Evolutionary conservation across 2,797 vertebrate species (phyloP).

Genomic region (Bovichtus variegatus): DNA sequence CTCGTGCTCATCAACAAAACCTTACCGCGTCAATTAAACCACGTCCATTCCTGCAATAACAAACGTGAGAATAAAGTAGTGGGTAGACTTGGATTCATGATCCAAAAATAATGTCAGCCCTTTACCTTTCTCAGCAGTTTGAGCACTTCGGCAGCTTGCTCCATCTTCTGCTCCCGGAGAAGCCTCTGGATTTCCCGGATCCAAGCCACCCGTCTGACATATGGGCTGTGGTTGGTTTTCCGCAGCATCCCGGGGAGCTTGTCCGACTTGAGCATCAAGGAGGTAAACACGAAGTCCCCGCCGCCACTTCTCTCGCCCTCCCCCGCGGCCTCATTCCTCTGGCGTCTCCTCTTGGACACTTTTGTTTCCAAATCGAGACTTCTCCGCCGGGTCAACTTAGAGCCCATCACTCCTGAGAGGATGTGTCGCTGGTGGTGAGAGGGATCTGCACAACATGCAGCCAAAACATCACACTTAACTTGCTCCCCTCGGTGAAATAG

Average conservation of each 20-base stretch:
- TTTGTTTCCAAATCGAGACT: constrained; percentile 86
- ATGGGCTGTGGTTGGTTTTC: constrained; percentile 87
- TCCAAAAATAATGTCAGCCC: background rate
- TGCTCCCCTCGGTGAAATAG: constrained; percentile 8
- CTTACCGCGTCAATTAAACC: background rate
- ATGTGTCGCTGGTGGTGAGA: constrained; percentile 42
- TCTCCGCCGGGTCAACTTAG: constrained; percentile 89
- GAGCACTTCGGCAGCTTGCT: constrained; percentile 88
- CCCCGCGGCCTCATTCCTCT: constrained; percentile 61
- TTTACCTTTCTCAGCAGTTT: constrained; percentile 89
- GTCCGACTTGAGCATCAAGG: constrained; percentile 87
- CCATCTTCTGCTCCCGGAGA: constrained; percentile 85
- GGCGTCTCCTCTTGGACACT: constrained; percentile 76
- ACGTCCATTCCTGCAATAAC: background rate
- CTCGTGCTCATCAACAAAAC: background rate
- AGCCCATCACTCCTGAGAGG: constrained; percentile 86
- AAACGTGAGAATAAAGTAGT: background rate
- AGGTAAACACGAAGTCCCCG: constrained; percentile 86
- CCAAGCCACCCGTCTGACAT: constrained; percentile 88
- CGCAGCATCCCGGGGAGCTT: constrained; percentile 89
- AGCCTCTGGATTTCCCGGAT: constrained; percentile 91
- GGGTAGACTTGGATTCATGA: no score
- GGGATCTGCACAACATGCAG: constrained; percentile 38
- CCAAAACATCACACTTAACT: constrained; percentile 72
- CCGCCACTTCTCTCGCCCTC: constrained; percentile 71